Percentiles rank a stretch among this genome's conserved stretches.
Evolutionary conservation across 2,888 invertebrate species (phyloP).

Genomic region (Dolichomitus sp.): DNA sequence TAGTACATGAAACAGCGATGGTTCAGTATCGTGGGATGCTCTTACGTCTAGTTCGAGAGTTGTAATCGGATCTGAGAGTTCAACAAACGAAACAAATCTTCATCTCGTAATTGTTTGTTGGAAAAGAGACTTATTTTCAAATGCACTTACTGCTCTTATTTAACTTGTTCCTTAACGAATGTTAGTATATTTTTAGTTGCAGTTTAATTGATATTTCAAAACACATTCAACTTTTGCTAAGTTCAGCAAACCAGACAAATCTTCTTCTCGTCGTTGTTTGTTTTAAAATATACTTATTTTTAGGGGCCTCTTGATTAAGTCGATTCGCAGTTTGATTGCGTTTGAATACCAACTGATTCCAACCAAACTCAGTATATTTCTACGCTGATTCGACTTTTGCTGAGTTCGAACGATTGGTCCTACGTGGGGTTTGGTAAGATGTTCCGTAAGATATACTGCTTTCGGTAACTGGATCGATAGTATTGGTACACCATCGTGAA

Average conservation of each 20-base stretch:
- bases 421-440: background rate
- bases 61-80: slow-evolving; percentile 5
- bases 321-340: too few species aligned
- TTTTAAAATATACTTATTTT: background rate
- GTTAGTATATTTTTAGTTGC: background rate
- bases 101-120: background rate
- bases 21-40: background rate
- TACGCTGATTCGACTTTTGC: background rate
- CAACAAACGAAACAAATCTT: slow-evolving; percentile 8
- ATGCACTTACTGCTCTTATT: background rate
- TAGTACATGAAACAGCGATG: background rate
- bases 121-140: background rate
- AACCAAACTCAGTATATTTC: background rate
- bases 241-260: slow-evolving; percentile 8
- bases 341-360: too few species aligned
- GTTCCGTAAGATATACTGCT: background rate
- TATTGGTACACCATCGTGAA: too few species aligned
- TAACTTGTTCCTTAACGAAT: background rate
- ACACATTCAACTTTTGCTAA: background rate
- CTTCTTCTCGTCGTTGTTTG: background rate
- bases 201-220: background rate
- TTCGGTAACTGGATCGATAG: too few species aligned
- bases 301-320: too few species aligned
- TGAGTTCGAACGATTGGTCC: background rate
- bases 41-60: slow-evolving; percentile 2